A percentile compares a stretch with the other conserved stretches of the same genome.
Evolutionary conservation across 2,888 invertebrate genomes (phyloP).

Genomic region (Tachina lurida): DNA sequence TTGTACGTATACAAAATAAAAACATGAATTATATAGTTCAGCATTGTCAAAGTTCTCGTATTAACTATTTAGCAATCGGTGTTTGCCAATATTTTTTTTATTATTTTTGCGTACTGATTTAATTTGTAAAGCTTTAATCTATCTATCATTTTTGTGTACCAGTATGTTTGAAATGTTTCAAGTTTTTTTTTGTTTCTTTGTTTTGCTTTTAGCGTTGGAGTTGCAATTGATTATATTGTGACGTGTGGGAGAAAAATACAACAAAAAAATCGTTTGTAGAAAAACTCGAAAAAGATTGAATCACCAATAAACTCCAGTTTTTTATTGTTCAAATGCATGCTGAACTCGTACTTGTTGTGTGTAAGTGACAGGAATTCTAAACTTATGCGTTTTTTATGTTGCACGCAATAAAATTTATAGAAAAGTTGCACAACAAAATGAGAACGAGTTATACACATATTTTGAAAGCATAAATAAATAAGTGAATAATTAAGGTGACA

Average conservation of each 20-base stretch:
- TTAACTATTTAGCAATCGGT: constrained; percentile 62
- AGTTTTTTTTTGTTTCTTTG: constrained; percentile 27
- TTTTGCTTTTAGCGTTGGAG: constrained; percentile 67
- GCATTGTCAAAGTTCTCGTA: constrained; percentile 56
- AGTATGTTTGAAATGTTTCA: constrained; percentile 40
- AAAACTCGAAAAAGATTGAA: constrained; percentile 53
- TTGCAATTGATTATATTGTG: constrained; percentile 70
- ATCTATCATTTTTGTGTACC: constrained; percentile 24
- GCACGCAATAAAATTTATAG: constrained; percentile 57
- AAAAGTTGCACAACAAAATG: constrained; percentile 36
- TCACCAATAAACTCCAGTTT: constrained; percentile 51
- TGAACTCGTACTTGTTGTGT: constrained; percentile 5
- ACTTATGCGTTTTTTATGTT: constrained; percentile 30
- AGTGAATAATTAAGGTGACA: constrained; percentile 65
- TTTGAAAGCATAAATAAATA: constrained; percentile 11
- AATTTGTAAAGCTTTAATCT: constrained; percentile 51
- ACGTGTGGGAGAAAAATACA: constrained; percentile 64
- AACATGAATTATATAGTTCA: constrained; percentile 68
- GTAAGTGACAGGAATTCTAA: constrained; percentile 7
- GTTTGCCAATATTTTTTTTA: constrained; percentile 38
- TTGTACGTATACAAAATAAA: constrained; percentile 18
- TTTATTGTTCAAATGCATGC: constrained; percentile 38
- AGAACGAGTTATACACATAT: not conserved
- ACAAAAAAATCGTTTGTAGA: constrained; percentile 17
- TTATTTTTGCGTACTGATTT: constrained; percentile 45